phyloP scores from a whole-genome alignment of 2,888 invertebrate genomes.

The Aporophyla nigra region DNA sequence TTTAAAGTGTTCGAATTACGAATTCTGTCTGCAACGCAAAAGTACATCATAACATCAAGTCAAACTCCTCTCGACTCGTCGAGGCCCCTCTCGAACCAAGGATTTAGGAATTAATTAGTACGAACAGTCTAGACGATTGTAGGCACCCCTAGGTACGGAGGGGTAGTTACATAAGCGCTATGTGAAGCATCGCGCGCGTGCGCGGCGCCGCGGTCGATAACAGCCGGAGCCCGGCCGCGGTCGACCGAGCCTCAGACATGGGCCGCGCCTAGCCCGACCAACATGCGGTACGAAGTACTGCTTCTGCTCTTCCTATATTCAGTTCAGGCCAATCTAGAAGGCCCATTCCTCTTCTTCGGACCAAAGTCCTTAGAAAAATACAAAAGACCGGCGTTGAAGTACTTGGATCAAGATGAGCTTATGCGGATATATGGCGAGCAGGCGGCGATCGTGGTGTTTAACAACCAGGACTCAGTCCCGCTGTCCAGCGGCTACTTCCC shows the following conservation, averaged over 20 bases:
- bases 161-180: slow-evolving; percentile 38
- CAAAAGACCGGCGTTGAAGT: slow-evolving; percentile 88
- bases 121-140: slow-evolving; percentile 43
- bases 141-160: slow-evolving; percentile 37
- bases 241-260: slow-evolving; percentile 31
- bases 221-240: neutral
- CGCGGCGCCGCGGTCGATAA: slow-evolving; percentile 56
- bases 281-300: slow-evolving; percentile 57
- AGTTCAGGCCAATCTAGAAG: slow-evolving; percentile 87
- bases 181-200: slow-evolving; percentile 41
- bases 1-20: neutral
- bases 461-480: slow-evolving; percentile 90
- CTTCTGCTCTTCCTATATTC: slow-evolving; percentile 66
- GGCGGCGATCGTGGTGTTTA: slow-evolving; percentile 91
- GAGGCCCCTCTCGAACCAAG: slow-evolving; percentile 9
- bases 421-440: slow-evolving; percentile 91
- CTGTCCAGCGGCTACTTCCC: slow-evolving; percentile 90
- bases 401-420: slow-evolving; percentile 89
- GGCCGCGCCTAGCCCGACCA: slow-evolving; percentile 41
- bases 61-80: slow-evolving; percentile 10
- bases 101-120: slow-evolving; percentile 29
- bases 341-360: slow-evolving; percentile 92
- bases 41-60: neutral
- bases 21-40: neutral
- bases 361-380: slow-evolving; percentile 87